Evolutionary conservation across 2,113 vertebrate species (phyloP).

Genomic region (Syngnathus scovelli): DNA sequence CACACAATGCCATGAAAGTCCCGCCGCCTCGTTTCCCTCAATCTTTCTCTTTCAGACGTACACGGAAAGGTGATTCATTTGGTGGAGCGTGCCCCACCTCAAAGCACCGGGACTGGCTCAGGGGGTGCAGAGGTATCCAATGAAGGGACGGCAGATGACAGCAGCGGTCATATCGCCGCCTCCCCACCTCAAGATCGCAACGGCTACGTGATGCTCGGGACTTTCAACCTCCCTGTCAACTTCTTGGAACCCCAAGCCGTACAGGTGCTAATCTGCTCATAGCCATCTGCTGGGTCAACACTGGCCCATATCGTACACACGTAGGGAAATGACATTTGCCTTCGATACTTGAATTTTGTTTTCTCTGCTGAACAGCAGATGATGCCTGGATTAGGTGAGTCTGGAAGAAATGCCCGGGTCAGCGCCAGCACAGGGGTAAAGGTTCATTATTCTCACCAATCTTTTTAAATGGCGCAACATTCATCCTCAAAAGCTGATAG

Average conservation of each 20-base stretch:
- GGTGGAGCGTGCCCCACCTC: constrained; percentile 86
- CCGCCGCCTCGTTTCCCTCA: not conserved
- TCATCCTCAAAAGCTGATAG: not conserved
- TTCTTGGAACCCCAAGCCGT: constrained; percentile 77
- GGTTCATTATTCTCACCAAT: not conserved
- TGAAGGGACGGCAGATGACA: constrained; percentile 49
- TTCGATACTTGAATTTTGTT: not conserved
- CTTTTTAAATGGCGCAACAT: not conserved
- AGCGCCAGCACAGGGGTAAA: constrained; percentile 72
- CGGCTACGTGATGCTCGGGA: constrained; percentile 91
- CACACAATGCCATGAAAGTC: not conserved
- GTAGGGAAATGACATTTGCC: not conserved
- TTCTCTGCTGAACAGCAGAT: constrained; percentile 70
- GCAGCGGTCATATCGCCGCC: constrained; percentile 62
- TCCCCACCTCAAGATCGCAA: constrained; percentile 80
- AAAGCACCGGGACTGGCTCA: constrained; percentile 73
- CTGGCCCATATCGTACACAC: not conserved
- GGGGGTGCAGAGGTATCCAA: constrained; percentile 66
- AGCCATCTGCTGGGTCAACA: not conserved
- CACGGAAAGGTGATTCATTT: constrained; percentile 89
- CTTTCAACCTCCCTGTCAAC: constrained; percentile 88
- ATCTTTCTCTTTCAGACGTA: constrained; percentile 71
- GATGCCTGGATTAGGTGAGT: constrained; percentile 74
- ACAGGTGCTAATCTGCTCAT: constrained; percentile 52
- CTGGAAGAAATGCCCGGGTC: constrained; percentile 67